These are phyloP conservation scores for Chelonus insularis DNA, from an alignment of 1,140 invertebrate species.

Conservation along the genomic window DNA sequence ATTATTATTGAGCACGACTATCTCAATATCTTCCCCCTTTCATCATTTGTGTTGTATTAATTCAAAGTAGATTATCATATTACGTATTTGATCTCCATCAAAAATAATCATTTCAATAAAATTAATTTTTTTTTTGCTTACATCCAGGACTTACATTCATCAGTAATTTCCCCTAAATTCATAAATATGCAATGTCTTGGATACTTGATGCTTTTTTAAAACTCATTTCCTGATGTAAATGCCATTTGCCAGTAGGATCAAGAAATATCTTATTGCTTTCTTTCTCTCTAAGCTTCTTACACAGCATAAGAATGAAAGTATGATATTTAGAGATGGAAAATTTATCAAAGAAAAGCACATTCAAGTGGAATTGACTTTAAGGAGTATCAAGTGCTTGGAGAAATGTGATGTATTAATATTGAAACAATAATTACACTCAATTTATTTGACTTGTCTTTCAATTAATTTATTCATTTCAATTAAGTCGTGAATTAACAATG, in stretches of 20 bases:
- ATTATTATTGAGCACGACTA: background rate
- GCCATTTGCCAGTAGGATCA: slow-evolving; percentile 34
- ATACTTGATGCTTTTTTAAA: slow-evolving; percentile 46
- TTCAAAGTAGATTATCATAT: no score
- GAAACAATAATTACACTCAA: no score
- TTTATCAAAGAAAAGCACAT: background rate
- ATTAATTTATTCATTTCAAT: no score
- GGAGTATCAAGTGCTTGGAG: no score
- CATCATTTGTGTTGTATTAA: background rate
- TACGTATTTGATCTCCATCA: no score
- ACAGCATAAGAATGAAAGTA: slow-evolving; percentile 1
- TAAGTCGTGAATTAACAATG: no score
- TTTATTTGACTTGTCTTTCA: no score
- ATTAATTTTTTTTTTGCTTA: background rate
- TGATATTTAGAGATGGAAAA: background rate
- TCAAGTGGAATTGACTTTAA: background rate
- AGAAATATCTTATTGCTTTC: slow-evolving; percentile 6
- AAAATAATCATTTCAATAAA: background rate
- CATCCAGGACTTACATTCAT: no score
- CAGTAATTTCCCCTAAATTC: slow-evolving; percentile 31
- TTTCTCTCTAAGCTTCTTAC: slow-evolving; percentile 20
- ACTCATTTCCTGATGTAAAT: slow-evolving; percentile 57
- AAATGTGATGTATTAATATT: no score
- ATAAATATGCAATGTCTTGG: background rate
- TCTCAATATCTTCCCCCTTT: background rate